Base-by-base conservation (phyloP, 2,888 invertebrate species). In the Chymomyza fuscimana region DNA sequence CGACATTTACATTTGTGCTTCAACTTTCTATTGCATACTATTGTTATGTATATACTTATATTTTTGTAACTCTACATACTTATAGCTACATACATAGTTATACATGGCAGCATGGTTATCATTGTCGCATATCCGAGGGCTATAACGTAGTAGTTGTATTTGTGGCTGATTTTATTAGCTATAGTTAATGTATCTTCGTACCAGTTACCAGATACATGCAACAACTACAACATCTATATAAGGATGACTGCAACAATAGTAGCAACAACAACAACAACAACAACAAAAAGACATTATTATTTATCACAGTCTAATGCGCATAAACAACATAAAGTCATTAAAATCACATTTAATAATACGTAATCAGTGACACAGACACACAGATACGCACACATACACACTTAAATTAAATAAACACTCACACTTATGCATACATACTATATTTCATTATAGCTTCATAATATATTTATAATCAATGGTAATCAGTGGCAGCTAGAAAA, bases 291-390 rank as follows among this genome's bases (percentile, higher is more conserved):
- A 16, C 40, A 65, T 51, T 15, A 60, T n/a, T 29, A 46, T 52
- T 61, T 67, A 61, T 67, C 61, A 16, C 19, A 25, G 25, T 29
- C 25, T 63, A 67, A 65, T 50, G 65, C 25, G 52, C 68, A 73
- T 65, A 70, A 74, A 73, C 71, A 71, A 63, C 78, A 65, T 52
- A 72, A 69, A 72, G 81, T 75, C 88, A 84, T 84, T 84, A 86
- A 87, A 87, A 86, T 79, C 83, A 72, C 88, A 84, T 84, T 87
- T 86, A 79, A 84, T 80, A 77, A 72, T 76, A 70, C 64, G 40
- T 65, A 58, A 65, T 65, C 58, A 65, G 58, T 25, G 6, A 15
- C 40, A 62, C 61, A n/a, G 7, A 32, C 61, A 65, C 6, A 56
- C 52, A 29, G 36, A 64, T 16, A 51, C 16, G 50, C 50, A 63